Conservation (phyloP, 2,888 invertebrate species). For the Cenopis cana region DNA sequence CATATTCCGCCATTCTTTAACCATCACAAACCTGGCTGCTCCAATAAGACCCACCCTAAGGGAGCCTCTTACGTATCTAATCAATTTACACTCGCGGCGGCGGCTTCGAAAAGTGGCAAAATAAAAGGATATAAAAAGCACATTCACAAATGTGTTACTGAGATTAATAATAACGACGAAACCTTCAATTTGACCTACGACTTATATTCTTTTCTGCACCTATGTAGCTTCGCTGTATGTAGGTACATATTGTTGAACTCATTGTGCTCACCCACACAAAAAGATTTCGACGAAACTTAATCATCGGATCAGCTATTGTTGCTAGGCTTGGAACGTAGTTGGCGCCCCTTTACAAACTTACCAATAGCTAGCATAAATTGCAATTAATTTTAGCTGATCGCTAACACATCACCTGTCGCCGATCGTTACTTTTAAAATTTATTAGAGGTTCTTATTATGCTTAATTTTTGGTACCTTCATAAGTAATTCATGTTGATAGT, state of each 20-base stretch:
- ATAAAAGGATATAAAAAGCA: slow-evolving; percentile 65
- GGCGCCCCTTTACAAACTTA: slow-evolving; percentile 45
- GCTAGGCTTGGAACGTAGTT: slow-evolving; percentile 53
- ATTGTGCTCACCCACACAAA: slow-evolving; percentile 62
- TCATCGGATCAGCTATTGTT: slow-evolving; percentile 61
- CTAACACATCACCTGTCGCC: slow-evolving; percentile 10
- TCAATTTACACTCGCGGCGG: slow-evolving; percentile 63
- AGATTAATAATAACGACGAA: slow-evolving; percentile 74
- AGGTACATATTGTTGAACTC: slow-evolving; percentile 54
- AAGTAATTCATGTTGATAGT: neutral
- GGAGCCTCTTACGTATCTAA: slow-evolving; percentile 54
- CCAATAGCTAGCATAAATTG: slow-evolving; percentile 46
- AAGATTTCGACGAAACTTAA: slow-evolving; percentile 46
- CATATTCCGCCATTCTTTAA: slow-evolving; percentile 19
- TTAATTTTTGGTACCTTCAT: neutral
- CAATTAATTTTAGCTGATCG: slow-evolving; percentile 37
- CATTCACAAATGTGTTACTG: slow-evolving; percentile 65
- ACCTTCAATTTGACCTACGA: slow-evolving; percentile 66
- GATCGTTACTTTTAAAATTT: slow-evolving; percentile 36
- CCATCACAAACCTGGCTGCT: slow-evolving; percentile 49
- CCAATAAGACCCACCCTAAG: slow-evolving; percentile 52
- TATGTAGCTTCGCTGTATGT: slow-evolving; percentile 33
- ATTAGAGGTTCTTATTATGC: slow-evolving; percentile 20
- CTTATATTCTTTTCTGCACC: slow-evolving; percentile 64
- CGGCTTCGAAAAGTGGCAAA: slow-evolving; percentile 59